Evolutionary conservation across 2,797 vertebrate genomes (phyloP).

Genomic region (Cephalopachus bancanus): DNA sequence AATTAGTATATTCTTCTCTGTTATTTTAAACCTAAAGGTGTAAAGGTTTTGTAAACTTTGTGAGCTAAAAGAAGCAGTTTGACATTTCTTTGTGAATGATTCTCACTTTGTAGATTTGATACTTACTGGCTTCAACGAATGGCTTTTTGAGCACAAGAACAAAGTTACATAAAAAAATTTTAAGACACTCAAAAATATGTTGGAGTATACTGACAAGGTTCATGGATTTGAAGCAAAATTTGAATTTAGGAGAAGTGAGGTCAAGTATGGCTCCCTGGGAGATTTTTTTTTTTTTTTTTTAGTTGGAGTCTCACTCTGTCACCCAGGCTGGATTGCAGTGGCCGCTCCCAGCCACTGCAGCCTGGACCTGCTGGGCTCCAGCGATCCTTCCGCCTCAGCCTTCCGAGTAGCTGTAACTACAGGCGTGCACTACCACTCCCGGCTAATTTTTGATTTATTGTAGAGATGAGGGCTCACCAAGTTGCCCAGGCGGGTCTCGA

Average conservation of each 20-base stretch:
- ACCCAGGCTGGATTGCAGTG: too few species aligned
- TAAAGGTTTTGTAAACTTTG: conserved; percentile 37
- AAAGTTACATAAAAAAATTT: conserved; percentile 44
- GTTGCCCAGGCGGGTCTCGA: too few species aligned
- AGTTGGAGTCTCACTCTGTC: too few species aligned
- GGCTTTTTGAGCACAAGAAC: conserved; percentile 43
- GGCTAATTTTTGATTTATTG: too few species aligned
- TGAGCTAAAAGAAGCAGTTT: conserved; percentile 52
- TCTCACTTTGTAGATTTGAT: conserved; percentile 62
- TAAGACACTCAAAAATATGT: conserved; percentile 58
- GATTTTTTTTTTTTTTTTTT: background rate
- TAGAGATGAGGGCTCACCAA: too few species aligned
- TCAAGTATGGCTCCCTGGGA: conserved; percentile 41
- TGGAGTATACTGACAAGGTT: conserved; percentile 23
- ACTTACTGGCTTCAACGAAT: conserved; percentile 61
- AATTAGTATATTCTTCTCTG: conserved; percentile 13
- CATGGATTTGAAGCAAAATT: conserved; percentile 67
- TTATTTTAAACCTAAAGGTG: conserved; percentile 64
- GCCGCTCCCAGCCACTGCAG: too few species aligned
- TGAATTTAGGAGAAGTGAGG: conserved; percentile 52
- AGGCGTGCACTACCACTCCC: too few species aligned
- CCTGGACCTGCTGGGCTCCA: too few species aligned
- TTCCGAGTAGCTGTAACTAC: too few species aligned
- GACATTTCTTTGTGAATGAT: conserved; percentile 61
- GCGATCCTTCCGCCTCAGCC: too few species aligned